Evolutionary conservation across 2,888 invertebrate species (phyloP), one percentile per base, ranked within the genome.

Genomic region (Leucoma salicis): DNA sequence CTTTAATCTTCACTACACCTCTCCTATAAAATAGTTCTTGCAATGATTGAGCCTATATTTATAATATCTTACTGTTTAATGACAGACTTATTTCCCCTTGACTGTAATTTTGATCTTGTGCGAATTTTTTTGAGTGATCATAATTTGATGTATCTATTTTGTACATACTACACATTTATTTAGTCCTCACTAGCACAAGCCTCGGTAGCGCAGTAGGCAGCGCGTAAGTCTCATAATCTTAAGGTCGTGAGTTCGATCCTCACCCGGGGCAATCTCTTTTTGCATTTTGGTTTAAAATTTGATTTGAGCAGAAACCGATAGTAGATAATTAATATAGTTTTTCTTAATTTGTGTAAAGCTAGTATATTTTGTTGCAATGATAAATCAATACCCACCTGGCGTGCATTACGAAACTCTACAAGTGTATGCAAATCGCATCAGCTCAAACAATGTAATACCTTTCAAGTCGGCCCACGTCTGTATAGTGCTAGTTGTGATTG

Each of bases 231-330:
- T 94, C 94, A 94, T 94, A 94, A 94, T 95, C 94, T 94, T 93
- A 96, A 95, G 95, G 95, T 95, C 95, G 95, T 95, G 95, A 95
- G 95, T 96, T 95, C 95, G 95, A 96, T 94, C 95, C 95, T 95
- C 95, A 95, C 95, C 93, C 94, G 94, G 95, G 94, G 94, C 94
- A 94, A 53, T 25, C 21, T 58, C 71, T 74, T 74, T 60, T 8
- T 12, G 8, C 0, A n/a, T 18, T 18, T 40, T 46, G 48, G n/a
- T n/a, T n/a, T n/a, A n/a, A n/a, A n/a, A n/a, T 51, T 24, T 48
- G 4, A 5, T 36, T 44, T n/a, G n/a, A n/a, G n/a, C n/a, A n/a
- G n/a, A n/a, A n/a, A n/a, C n/a, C n/a, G n/a, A n/a, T n/a, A n/a
- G n/a, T n/a, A n/a, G n/a, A n/a, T n/a, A n/a, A n/a, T n/a, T n/a